These are phyloP conservation scores for Aurelia aurita complex sp. Pacific DNA, from an alignment of 30 jellyfish, hydroid and myxozoan species.

Conservation along the genomic window DNA sequence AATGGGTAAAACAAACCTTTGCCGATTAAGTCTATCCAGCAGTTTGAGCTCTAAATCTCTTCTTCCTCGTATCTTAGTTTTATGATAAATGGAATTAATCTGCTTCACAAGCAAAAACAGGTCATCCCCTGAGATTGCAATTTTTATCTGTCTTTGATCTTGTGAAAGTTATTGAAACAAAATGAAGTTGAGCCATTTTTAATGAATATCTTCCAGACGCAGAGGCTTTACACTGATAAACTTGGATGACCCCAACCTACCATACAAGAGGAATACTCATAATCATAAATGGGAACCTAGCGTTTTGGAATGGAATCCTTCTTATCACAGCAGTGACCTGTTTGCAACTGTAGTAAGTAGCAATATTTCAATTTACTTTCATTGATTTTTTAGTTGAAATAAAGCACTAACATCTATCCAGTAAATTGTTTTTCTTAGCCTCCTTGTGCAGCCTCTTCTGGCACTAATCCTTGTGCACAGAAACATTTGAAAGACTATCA, in stretches of 20 bases:
- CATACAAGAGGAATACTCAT: constrained; percentile 51
- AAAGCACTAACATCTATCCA: too few species aligned
- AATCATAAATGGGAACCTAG: constrained; percentile 96
- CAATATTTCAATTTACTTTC: not conserved
- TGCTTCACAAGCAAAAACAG: too few species aligned
- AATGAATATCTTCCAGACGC: constrained; percentile 41
- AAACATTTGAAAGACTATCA: too few species aligned
- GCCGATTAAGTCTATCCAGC: not conserved
- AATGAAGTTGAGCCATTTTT: not conserved
- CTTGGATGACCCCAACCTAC: constrained; percentile 63
- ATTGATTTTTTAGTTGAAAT: not conserved
- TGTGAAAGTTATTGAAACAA: not conserved
- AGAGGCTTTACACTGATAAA: constrained; percentile 76
- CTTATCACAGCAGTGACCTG: constrained; percentile 51
- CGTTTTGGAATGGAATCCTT: constrained; percentile 95
- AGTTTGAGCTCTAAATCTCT: not conserved
- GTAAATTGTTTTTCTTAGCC: too few species aligned
- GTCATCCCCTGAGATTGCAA: not conserved
- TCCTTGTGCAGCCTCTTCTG: too few species aligned
- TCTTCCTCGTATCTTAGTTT: too few species aligned
- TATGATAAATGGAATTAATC: too few species aligned
- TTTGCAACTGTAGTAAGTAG: constrained; percentile 60
- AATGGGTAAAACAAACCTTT: too few species aligned
- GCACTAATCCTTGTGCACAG: too few species aligned
- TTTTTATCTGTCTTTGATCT: not conserved